phyloP scores from a whole-genome alignment of 2,113 vertebrate genomes.

The Mobula birostris region DNA sequence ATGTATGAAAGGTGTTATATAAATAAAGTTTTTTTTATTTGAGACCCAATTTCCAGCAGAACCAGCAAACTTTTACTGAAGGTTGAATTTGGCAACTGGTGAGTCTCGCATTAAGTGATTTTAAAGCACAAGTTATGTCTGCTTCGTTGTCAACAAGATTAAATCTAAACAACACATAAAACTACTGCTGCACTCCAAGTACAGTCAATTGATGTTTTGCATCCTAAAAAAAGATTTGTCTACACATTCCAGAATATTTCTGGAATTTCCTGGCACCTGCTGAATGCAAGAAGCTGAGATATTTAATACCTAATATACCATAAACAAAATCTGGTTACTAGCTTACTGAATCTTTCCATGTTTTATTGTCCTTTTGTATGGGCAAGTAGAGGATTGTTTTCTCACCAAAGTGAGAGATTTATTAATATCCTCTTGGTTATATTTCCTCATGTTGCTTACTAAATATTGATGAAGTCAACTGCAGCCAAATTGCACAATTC shows the following conservation, averaged over 20 bases:
- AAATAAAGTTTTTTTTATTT: no score
- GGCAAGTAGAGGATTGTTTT: neutral
- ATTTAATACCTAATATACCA: neutral
- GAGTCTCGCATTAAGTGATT: neutral
- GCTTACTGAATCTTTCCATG: neutral
- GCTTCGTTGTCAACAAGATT: neutral
- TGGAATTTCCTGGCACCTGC: conserved; percentile 30
- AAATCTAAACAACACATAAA: neutral
- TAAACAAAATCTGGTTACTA: neutral
- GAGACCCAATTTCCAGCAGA: neutral
- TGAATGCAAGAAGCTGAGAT: neutral
- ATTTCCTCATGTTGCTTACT: neutral
- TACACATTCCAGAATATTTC: conserved; percentile 15
- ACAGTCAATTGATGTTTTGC: neutral
- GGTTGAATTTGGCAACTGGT: neutral
- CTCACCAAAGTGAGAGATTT: neutral
- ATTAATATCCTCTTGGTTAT: neutral
- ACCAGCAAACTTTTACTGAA: neutral
- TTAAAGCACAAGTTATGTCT: neutral
- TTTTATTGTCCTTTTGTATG: neutral
- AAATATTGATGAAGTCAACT: neutral
- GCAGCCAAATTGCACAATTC: neutral
- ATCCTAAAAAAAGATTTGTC: conserved; percentile 18
- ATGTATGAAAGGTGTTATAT: no score
- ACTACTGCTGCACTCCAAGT: neutral